Conservation (phyloP, 2,797 vertebrate species). For the Halcyon smyrnensis region DNA sequence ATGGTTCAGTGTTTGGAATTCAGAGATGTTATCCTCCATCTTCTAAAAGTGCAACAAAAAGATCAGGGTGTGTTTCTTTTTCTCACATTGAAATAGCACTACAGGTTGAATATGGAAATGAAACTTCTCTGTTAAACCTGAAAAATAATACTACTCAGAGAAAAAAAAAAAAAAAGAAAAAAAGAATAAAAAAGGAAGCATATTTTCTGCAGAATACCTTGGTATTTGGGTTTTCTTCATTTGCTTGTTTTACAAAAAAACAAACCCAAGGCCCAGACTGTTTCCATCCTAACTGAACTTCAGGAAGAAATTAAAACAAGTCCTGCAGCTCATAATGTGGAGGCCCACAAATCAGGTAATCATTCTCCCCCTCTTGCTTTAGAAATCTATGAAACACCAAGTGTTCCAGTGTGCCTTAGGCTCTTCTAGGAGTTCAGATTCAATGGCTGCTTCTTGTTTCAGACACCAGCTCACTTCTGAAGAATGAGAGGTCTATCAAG, state of each 20-base stretch:
- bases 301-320: neutral
- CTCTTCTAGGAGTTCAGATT: constrained; percentile 17
- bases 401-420: neutral
- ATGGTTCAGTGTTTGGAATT: neutral
- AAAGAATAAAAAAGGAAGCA: too few relatives aligned
- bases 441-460: constrained; percentile 21
- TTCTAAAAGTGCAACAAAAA: neutral
- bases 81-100: neutral
- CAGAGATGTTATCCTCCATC: neutral
- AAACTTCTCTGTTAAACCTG: neutral
- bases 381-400: neutral
- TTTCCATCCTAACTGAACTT: neutral
- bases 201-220: neutral
- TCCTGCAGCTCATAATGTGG: neutral
- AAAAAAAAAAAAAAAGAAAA: neutral
- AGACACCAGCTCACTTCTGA: constrained; percentile 15
- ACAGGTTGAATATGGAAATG: neutral
- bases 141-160: neutral
- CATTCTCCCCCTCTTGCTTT: neutral
- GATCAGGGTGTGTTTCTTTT: neutral
- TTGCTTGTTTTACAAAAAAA: neutral
- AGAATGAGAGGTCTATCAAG: constrained; percentile 53
- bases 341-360: neutral
- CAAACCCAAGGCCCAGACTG: neutral
- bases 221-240: neutral